A percentile compares a stretch with the other conserved stretches of the same genome.
phyloP scores from a whole-genome alignment of 1,140 invertebrate genomes.

The Amphibalanus amphitrite region DNA sequence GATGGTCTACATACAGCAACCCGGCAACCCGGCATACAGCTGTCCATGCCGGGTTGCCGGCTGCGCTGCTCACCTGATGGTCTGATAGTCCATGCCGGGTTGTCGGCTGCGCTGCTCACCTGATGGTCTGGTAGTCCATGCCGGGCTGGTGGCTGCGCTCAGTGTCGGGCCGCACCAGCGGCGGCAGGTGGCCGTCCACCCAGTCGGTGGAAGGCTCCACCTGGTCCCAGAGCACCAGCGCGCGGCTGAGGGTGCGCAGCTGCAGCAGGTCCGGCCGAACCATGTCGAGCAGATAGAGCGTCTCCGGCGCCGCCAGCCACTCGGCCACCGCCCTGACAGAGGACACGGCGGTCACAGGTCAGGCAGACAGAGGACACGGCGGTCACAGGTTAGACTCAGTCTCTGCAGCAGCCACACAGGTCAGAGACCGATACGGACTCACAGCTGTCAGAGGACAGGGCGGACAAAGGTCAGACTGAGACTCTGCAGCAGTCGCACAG shows the following conservation, averaged over 20 bases:
- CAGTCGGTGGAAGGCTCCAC: constrained; percentile 63
- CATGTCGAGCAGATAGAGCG: constrained; percentile 76
- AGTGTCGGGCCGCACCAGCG: constrained; percentile 46
- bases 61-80: too few relatives aligned
- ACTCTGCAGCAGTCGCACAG: too few relatives aligned
- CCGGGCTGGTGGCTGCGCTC: constrained; percentile 27
- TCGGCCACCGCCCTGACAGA: constrained; percentile 56
- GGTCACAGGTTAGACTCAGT: too few relatives aligned
- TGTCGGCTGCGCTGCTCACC: constrained; percentile 28
- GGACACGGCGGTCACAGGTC: neutral
- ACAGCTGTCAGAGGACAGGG: too few relatives aligned
- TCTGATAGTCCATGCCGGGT: too few relatives aligned
- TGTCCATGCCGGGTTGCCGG: too few relatives aligned
- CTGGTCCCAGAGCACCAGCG: constrained; percentile 71
- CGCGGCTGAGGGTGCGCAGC: constrained; percentile 56
- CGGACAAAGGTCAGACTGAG: too few relatives aligned
- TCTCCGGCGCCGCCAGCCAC: constrained; percentile 80
- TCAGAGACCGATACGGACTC: too few relatives aligned
- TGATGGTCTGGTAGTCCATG: constrained; percentile 88
- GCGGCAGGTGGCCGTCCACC: constrained; percentile 66
- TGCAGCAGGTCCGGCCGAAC: constrained; percentile 85
- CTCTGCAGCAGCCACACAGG: too few relatives aligned
- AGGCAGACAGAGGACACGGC: neutral
- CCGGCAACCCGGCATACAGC: too few relatives aligned
- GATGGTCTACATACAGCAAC: too few relatives aligned